Conservation (phyloP, 2,113 vertebrate species). For the Poeciliopsis retropinna region DNA sequence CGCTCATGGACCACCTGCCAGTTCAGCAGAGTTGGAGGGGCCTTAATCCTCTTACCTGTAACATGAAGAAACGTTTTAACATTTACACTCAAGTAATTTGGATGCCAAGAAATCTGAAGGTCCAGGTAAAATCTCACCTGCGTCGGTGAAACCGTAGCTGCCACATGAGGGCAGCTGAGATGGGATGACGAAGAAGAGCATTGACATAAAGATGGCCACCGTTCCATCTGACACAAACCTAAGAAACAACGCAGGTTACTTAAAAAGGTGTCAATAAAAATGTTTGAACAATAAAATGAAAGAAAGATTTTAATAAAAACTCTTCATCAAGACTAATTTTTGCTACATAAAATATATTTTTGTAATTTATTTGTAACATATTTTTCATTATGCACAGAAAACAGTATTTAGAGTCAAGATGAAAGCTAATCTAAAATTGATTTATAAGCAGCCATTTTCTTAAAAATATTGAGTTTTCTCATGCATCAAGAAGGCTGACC, state of each 20-base stretch:
- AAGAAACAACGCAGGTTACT: constrained; percentile 12
- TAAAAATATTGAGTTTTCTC: too few relatives aligned
- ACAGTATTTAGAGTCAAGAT: too few relatives aligned
- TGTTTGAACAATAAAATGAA: neutral
- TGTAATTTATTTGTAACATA: neutral
- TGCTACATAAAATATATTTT: too few relatives aligned
- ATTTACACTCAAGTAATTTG: constrained; percentile 15
- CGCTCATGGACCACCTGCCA: constrained; percentile 86
- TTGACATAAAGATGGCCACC: constrained; percentile 82
- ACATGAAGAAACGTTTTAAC: constrained; percentile 9
- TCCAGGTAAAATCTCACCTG: constrained; percentile 23
- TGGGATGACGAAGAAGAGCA: constrained; percentile 89
- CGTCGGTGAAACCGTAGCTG: constrained; percentile 32
- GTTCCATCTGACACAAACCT: constrained; percentile 89
- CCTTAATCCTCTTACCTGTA: constrained; percentile 54
- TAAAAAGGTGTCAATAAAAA: too few relatives aligned
- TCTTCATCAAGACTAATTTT: neutral
- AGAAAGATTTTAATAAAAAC: too few relatives aligned
- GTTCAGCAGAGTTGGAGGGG: constrained; percentile 81
- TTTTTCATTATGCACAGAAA: neutral
- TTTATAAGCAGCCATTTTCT: too few relatives aligned
- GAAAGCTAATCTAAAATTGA: too few relatives aligned
- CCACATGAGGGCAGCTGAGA: constrained; percentile 62
- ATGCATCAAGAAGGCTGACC: too few relatives aligned
- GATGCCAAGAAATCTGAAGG: neutral